Evolutionary conservation across 2,113 vertebrate species (phyloP).

Genomic region (Syrrhaptes paradoxus): DNA sequence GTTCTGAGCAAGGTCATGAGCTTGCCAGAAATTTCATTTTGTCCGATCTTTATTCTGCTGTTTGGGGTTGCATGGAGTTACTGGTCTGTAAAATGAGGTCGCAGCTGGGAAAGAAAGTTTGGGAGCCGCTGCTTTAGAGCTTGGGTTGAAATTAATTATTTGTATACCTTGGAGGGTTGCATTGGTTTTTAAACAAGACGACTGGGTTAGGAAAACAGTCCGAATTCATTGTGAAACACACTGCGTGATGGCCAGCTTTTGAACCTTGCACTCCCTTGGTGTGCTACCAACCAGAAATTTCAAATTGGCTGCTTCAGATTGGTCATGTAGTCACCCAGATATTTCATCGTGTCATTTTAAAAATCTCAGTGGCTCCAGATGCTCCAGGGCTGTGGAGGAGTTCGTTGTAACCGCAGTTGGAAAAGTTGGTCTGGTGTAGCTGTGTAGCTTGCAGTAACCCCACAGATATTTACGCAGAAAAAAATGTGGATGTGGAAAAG

Average conservation of each 20-base stretch:
- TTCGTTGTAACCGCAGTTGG: background rate
- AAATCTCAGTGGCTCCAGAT: background rate
- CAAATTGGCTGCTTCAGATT: background rate
- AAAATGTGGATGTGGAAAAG: background rate
- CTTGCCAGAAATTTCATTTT: constrained; percentile 39
- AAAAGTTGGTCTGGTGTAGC: background rate
- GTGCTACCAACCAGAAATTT: background rate
- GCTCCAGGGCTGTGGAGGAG: background rate
- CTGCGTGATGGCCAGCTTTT: background rate
- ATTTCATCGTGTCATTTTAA: background rate
- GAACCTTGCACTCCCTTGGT: background rate
- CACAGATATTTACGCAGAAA: background rate
- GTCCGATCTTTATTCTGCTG: constrained; percentile 15
- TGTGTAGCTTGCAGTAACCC: background rate
- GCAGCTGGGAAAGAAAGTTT: background rate
- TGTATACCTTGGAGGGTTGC: constrained; percentile 37
- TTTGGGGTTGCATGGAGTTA: background rate
- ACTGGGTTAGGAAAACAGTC: constrained; percentile 10
- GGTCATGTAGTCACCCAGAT: background rate
- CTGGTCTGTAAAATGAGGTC: constrained; percentile 58
- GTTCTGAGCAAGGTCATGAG: background rate
- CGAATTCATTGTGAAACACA: background rate
- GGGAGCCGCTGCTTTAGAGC: constrained; percentile 4
- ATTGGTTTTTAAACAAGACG: constrained; percentile 34
- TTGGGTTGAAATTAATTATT: constrained; percentile 45